A percentile compares a stretch with the other conserved stretches of the same genome.
phyloP scores from a whole-genome alignment of 2,797 vertebrate genomes.

The Oreonectes daqikongensis region DNA sequence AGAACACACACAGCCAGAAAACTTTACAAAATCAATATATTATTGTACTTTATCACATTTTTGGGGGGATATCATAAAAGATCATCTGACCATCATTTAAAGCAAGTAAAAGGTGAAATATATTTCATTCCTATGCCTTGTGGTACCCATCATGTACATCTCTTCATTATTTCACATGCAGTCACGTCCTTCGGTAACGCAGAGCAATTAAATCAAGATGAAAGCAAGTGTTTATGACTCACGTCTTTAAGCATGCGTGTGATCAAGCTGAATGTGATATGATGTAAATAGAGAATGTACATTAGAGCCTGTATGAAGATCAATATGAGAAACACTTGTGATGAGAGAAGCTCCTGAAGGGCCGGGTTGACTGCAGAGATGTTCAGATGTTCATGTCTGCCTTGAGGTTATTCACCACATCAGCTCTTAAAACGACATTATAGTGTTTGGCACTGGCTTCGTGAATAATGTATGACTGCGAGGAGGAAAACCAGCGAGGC shows the following conservation, averaged over 20 bases:
- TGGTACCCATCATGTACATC: neutral
- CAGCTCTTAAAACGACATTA: slow-evolving; percentile 66
- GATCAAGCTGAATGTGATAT: neutral
- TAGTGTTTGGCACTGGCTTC: slow-evolving; percentile 8
- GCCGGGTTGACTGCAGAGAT: slow-evolving; percentile 46
- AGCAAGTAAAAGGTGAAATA: too few relatives aligned
- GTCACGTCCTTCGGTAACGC: neutral
- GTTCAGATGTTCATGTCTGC: slow-evolving; percentile 62
- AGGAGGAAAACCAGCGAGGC: slow-evolving; percentile 47
- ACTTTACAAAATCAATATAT: neutral
- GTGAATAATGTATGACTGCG: slow-evolving; percentile 24
- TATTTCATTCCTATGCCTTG: too few relatives aligned
- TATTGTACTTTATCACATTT: too few relatives aligned
- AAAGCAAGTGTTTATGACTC: slow-evolving; percentile 2
- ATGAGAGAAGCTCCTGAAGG: neutral
- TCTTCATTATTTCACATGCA: neutral
- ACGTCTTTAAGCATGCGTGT: neutral
- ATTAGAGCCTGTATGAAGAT: neutral
- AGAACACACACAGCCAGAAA: neutral
- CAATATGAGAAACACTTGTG: slow-evolving; percentile 9
- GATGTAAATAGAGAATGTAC: neutral
- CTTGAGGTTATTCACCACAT: slow-evolving; percentile 67
- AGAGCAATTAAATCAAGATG: neutral
- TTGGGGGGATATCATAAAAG: too few relatives aligned
- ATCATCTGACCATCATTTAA: too few relatives aligned